These are phyloP conservation scores for Eupithecia inturbata DNA, from an alignment of 2,888 invertebrate genomes.

Conservation along the genomic window DNA sequence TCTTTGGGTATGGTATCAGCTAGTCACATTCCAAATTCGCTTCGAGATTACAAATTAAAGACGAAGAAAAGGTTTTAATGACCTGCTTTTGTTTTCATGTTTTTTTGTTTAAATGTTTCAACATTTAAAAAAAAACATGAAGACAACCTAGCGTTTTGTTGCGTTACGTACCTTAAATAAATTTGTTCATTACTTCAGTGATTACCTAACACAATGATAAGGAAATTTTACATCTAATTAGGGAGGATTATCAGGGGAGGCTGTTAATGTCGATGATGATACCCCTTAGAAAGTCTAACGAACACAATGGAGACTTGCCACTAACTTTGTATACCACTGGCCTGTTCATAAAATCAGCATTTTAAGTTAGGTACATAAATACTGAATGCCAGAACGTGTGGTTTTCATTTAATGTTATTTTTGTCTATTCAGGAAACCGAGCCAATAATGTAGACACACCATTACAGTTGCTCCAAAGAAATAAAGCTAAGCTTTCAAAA, in stretches of 20 bases:
- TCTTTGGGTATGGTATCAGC: slow-evolving; percentile 64
- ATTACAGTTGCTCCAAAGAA: slow-evolving; percentile 50
- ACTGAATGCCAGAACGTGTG: too few relatives aligned
- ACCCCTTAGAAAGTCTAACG: background rate
- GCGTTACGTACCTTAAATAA: background rate
- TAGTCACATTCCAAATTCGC: slow-evolving; percentile 63
- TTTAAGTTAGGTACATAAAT: too few relatives aligned
- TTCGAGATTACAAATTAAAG: slow-evolving; percentile 35
- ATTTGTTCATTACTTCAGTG: background rate
- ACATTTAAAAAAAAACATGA: too few relatives aligned
- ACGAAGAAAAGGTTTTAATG: slow-evolving; percentile 36
- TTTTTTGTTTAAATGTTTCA: background rate
- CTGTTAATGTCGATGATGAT: background rate
- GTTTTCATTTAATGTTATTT: too few relatives aligned
- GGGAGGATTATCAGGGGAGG: background rate
- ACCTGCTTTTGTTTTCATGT: background rate
- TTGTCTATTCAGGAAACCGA: too few relatives aligned
- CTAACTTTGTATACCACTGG: too few relatives aligned
- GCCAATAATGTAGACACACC: slow-evolving; percentile 43
- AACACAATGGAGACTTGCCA: background rate
- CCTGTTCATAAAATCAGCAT: too few relatives aligned
- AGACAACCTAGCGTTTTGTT: slow-evolving; percentile 4
- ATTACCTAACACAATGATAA: background rate
- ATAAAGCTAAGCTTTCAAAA: slow-evolving; percentile 64
- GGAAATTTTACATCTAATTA: background rate